Evolutionary conservation across 1,140 invertebrate species (phyloP).

Genomic region (Nasonia vitripennis): DNA sequence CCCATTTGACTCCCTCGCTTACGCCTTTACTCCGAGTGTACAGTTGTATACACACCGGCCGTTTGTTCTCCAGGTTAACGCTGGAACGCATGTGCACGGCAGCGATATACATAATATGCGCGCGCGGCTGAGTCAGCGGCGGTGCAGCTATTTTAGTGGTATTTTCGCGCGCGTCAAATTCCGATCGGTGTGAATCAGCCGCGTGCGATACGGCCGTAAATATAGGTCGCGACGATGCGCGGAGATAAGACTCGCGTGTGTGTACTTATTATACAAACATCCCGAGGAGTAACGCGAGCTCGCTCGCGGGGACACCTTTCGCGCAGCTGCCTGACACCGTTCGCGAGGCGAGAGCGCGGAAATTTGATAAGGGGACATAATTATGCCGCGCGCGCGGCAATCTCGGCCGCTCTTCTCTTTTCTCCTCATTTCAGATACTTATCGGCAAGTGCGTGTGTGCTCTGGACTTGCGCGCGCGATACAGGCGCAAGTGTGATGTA

Average conservation of each 20-base stretch:
- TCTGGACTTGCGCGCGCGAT: no score
- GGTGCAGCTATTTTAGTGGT: slow-evolving; percentile 48
- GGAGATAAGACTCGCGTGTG: slow-evolving; percentile 24
- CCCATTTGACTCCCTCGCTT: slow-evolving; percentile 44
- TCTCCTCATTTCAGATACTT: not conserved
- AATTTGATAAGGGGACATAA: slow-evolving; percentile 11
- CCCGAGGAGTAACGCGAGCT: not conserved
- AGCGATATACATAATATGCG: not conserved
- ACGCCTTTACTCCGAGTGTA: slow-evolving; percentile 11
- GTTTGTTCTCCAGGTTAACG: not conserved
- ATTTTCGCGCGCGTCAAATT: slow-evolving; percentile 54
- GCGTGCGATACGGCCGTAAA: slow-evolving; percentile 38
- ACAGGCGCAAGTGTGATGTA: not conserved
- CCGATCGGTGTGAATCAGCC: slow-evolving; percentile 58
- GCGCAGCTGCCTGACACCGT: not conserved
- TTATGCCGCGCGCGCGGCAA: not conserved
- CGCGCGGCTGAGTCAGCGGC: slow-evolving; percentile 37
- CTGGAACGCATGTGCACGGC: not conserved
- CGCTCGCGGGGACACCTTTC: not conserved
- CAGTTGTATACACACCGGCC: slow-evolving; percentile 2
- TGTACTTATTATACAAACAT: not conserved
- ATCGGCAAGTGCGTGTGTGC: not conserved
- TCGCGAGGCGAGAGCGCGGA: not conserved
- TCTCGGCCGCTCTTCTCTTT: no score
- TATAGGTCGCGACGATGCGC: slow-evolving; percentile 43